Conservation (phyloP, 2,113 vertebrate species). For the Peromyscus californicus region DNA sequence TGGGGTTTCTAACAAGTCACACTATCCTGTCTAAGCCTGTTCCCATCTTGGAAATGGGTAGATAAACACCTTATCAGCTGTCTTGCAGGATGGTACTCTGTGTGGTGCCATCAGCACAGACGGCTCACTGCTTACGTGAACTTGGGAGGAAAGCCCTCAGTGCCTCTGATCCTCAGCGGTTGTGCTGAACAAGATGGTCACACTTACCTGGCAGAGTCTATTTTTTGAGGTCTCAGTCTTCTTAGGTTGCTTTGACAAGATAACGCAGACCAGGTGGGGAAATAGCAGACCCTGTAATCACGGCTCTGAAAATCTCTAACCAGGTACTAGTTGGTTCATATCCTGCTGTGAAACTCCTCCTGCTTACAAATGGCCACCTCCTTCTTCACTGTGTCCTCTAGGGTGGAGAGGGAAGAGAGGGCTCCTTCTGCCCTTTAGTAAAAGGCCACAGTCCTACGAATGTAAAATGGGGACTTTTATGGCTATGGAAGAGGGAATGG, state of each 20-base stretch:
- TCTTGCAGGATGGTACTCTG: background rate
- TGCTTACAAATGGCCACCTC: background rate
- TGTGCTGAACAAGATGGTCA: background rate
- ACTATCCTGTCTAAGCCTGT: background rate
- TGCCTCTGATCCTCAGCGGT: background rate
- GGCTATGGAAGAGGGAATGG: background rate
- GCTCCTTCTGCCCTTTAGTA: background rate
- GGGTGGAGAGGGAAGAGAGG: background rate
- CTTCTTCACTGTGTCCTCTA: background rate
- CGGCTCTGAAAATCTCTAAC: background rate
- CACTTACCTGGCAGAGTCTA: background rate
- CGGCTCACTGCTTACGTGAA: background rate
- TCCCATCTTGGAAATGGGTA: background rate
- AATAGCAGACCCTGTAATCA: background rate
- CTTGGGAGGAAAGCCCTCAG: background rate
- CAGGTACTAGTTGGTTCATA: background rate
- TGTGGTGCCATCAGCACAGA: background rate
- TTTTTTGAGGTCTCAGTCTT: background rate
- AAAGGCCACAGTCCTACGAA: background rate
- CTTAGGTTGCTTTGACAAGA: background rate
- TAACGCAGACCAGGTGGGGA: background rate
- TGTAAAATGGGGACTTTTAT: background rate
- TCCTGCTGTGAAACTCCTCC: background rate
- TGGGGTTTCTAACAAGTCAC: background rate
- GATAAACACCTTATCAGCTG: background rate